phyloP scores from a whole-genome alignment of 2,888 invertebrate genomes.

The Ernsta delagoae region DNA sequence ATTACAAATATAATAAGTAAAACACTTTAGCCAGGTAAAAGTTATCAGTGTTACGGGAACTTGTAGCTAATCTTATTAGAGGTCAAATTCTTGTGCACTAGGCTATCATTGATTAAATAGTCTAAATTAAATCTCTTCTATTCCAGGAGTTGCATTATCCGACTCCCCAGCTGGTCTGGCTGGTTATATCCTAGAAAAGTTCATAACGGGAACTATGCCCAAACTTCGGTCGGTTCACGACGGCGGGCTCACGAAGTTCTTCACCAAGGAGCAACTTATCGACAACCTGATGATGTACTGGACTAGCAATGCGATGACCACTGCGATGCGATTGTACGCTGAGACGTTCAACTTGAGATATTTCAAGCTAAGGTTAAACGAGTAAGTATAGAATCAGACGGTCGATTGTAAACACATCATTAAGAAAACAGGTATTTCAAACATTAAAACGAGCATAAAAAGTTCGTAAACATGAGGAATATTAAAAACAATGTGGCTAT shows the following conservation, averaged over 20 bases:
- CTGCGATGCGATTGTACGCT: conserved; percentile 89
- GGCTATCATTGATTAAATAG: too few species aligned
- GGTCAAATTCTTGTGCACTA: too few species aligned
- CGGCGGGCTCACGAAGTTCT: not conserved
- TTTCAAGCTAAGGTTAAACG: not conserved
- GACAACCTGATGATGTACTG: conserved; percentile 86
- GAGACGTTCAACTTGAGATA: conserved; percentile 66
- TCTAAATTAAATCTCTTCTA: too few species aligned
- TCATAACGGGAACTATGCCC: not conserved
- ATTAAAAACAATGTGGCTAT: too few species aligned
- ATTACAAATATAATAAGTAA: too few species aligned
- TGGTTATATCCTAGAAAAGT: not conserved
- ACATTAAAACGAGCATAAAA: too few species aligned
- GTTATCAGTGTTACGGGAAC: too few species aligned
- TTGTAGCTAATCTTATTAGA: too few species aligned
- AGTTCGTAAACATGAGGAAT: too few species aligned
- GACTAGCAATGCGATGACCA: conserved; percentile 89
- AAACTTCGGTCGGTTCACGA: not conserved
- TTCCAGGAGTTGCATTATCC: not conserved
- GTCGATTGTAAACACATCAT: too few species aligned
- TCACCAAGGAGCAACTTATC: conserved; percentile 71
- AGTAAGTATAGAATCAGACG: not conserved
- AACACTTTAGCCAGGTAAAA: too few species aligned
- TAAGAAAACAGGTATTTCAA: too few species aligned
- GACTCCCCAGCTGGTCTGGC: conserved; percentile 3